A percentile compares a stretch with the other conserved stretches of the same genome.
Evolutionary conservation across 1,140 invertebrate species (phyloP).

Genomic region (Bombus polaris): DNA sequence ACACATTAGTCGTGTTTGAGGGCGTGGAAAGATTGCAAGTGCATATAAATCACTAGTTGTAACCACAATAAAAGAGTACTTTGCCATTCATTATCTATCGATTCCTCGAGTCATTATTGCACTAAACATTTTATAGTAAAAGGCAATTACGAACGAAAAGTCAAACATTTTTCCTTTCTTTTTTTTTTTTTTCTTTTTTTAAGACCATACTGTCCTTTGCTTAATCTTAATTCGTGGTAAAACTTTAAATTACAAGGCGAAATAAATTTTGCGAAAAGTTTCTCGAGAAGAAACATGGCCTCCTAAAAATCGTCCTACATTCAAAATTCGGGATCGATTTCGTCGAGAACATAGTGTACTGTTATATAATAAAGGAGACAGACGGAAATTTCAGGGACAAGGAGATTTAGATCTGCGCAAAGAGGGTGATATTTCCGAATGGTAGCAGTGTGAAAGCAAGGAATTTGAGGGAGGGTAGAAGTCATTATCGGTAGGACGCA

Average conservation of each 20-base stretch:
- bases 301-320: constrained; percentile 27
- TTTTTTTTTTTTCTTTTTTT: too few relatives aligned
- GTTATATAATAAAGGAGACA: constrained; percentile 15
- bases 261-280: too few relatives aligned
- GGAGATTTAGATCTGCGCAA: not conserved
- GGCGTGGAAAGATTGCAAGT: constrained; percentile 1
- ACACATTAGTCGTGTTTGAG: not conserved
- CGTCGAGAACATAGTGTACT: not conserved
- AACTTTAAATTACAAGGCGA: not conserved
- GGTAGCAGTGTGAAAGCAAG: not conserved
- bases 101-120: not conserved
- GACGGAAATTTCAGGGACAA: not conserved
- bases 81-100: not conserved
- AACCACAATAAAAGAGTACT: not conserved
- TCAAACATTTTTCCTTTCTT: not conserved
- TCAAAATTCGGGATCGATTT: constrained; percentile 42
- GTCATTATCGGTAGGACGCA: not conserved
- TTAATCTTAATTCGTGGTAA: not conserved
- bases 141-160: not conserved
- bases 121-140: not conserved
- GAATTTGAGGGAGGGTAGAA: not conserved
- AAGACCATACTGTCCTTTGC: not conserved
- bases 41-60: not conserved
- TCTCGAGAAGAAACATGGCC: not conserved
- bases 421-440: not conserved